Evolutionary conservation across 2,113 vertebrate species (phyloP), one percentile per base, ranked within the genome.

Genomic region (Pithys albifrons): DNA sequence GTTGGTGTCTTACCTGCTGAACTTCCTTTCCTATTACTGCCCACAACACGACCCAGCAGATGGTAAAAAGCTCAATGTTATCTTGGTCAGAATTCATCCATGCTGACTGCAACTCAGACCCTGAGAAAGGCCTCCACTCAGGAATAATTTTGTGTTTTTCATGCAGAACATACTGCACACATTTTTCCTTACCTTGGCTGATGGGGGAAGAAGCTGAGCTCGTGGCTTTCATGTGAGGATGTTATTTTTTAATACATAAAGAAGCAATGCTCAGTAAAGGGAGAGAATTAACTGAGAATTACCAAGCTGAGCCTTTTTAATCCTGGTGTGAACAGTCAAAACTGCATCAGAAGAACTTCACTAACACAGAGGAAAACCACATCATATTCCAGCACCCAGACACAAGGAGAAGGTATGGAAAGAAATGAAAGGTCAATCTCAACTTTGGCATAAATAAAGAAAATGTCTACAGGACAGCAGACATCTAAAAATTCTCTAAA

Each of bases 321-420:
- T 37, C 85, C 16, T 58, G 48, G 14, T 14, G 7, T n/a, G 48
- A 82, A 16, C 51, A 52, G 33, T 23, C 19, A 59, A 73, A 89
- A 65, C 24, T 31, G 64, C 28, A 65, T 41, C 35, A 64, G 5
- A 12, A 61, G 23, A 59, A 12, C 1, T 61, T 43, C 9, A 73
- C 6, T 0, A 0, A 73, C 41, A 3, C 69, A 81, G 25, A 81
- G 24, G 51, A 81, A 57, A 28, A 74, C 3, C 0, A 0, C 1
- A 0, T 25, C 1, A 2, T 27, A 49, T 10, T 13, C 41, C 57
- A 84, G 55, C 45, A 85, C 7, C 10, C n/a, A 54, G 29, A 3
- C 31, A 46, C 0, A 2, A 43, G 14, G 7, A 78, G n/a, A 41
- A 46, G 69, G 33, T 13, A 55, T 52, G 51, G 4, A 49, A 22